phyloP scores from a whole-genome alignment of 2,888 invertebrate genomes.

The Tribolium freemani region DNA sequence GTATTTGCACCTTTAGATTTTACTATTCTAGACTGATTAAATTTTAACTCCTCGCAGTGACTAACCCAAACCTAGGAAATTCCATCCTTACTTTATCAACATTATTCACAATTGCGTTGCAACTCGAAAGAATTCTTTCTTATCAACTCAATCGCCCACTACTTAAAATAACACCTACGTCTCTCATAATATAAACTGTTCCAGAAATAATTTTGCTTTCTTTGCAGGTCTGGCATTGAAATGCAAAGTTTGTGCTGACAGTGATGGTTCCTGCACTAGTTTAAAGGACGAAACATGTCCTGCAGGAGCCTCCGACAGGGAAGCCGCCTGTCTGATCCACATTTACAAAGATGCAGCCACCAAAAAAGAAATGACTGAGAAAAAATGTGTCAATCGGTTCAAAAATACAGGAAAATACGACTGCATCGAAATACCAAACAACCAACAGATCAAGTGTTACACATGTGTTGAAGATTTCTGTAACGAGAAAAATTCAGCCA shows the following conservation, averaged over 20 bases:
- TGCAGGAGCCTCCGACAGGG: not conserved
- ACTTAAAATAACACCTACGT: too few species aligned
- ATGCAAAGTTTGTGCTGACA: conserved; percentile 33
- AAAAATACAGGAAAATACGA: conserved; percentile 10
- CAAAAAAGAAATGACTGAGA: conserved; percentile 20
- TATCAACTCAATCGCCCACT: too few species aligned
- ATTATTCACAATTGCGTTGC: too few species aligned
- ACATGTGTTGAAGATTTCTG: conserved; percentile 35
- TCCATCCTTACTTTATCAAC: too few species aligned
- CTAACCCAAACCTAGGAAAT: too few species aligned
- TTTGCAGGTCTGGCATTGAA: conserved; percentile 36
- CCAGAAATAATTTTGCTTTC: not conserved
- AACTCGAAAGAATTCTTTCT: too few species aligned
- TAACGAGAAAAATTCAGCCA: conserved; percentile 13
- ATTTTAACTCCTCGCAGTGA: too few species aligned
- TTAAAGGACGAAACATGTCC: conserved; percentile 28
- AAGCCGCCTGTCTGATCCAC: conserved; percentile 31
- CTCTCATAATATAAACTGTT: too few species aligned
- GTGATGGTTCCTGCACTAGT: conserved; percentile 13
- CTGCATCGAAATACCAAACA: not conserved
- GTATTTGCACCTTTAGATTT: too few species aligned
- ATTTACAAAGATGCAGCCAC: conserved; percentile 15
- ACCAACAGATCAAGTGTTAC: conserved; percentile 9
- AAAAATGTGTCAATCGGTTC: conserved; percentile 23
- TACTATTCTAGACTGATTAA: too few species aligned